Conservation (phyloP, 1,140 invertebrate genomes). For the Battus philenor region DNA sequence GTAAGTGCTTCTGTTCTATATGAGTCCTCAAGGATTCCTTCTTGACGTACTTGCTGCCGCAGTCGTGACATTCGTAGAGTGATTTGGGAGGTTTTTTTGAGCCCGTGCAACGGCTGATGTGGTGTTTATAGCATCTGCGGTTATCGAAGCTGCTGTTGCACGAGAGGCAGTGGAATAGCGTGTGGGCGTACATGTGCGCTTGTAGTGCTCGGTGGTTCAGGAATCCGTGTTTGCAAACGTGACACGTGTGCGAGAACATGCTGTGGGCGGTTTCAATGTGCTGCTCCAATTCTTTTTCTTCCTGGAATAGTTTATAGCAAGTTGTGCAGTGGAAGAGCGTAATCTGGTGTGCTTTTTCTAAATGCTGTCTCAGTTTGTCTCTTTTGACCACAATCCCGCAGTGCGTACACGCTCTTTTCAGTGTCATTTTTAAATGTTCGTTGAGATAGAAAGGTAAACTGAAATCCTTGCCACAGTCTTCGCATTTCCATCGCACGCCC, state of each 20-base stretch:
- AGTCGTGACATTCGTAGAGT: conserved; percentile 55
- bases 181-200: conserved; percentile 43
- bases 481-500: conserved; percentile 29
- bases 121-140: conserved; percentile 43
- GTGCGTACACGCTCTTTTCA: conserved; percentile 32
- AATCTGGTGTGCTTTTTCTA: conserved; percentile 27
- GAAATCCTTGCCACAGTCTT: conserved; percentile 52
- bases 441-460: conserved; percentile 38
- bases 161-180: conserved; percentile 37
- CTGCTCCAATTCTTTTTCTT: conserved; percentile 3
- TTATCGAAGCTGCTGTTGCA: conserved; percentile 48
- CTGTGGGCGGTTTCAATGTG: conserved; percentile 28
- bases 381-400: conserved; percentile 31
- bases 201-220: conserved; percentile 36
- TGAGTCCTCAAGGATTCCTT: conserved; percentile 60
- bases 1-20: conserved; percentile 67
- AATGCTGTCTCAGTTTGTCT: conserved; percentile 32
- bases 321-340: conserved; percentile 26
- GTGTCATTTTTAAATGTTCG: conserved; percentile 42
- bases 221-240: conserved; percentile 37
- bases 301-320: conserved; percentile 39
- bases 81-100: conserved; percentile 3
- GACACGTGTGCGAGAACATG: conserved; percentile 23
- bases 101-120: conserved; percentile 32
- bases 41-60: conserved; percentile 45